Evolutionary conservation across 2,113 vertebrate species (phyloP), one percentile per base, ranked within the genome.

Genomic region (Saimiri boliviensis): DNA sequence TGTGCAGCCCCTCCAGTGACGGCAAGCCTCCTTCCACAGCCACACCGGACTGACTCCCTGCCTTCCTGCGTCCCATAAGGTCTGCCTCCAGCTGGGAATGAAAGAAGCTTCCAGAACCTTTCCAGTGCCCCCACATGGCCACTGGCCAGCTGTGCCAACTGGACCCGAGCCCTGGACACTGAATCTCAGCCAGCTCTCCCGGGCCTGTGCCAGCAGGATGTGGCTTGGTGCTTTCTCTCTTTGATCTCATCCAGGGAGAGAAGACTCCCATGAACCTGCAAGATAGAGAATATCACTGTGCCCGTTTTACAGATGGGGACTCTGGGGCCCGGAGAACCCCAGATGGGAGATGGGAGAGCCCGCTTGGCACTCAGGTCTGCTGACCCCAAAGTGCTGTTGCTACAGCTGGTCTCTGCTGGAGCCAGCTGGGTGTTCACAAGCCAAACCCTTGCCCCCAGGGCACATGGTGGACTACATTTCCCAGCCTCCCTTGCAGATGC

Each of bases 341-440:
- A 47, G 74, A n/a, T 14, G 16, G 42, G 3, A 35, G 19, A 19
- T 25, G 63, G 16, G 21, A 2, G 11, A 63, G 47, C 5, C 66
- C 6, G 3, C 42, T 82, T 54, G 21, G 1, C 60, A 35, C 27
- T 32, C 13, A 17, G 35, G 60, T 40, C 83, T 79, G n/a, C 47
- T 35, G 30, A 11, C 60, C 19, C 1, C n/a, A 16, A 45, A 20
- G n/a, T 52, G 37, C 47, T 16, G 16, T 10, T 8, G 13, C n/a
- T 52, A 13, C 0, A 0, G 25, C 27, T 3, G 0, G 2, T 35
- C n/a, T 35, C 54, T 30, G 45, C 27, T 30, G 40, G 40, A 45
- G 40, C 23, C 30, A 11, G 40, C 30, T n/a, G 17, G 8, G 74
- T 32, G 3, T 52, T 45, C 66, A 83, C 32, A 42, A 27, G 47